A percentile compares a stretch with the other conserved stretches of the same genome.
These are phyloP conservation scores for Athalia cordata DNA, from an alignment of 2,888 invertebrate genomes.

Conservation along the genomic window DNA sequence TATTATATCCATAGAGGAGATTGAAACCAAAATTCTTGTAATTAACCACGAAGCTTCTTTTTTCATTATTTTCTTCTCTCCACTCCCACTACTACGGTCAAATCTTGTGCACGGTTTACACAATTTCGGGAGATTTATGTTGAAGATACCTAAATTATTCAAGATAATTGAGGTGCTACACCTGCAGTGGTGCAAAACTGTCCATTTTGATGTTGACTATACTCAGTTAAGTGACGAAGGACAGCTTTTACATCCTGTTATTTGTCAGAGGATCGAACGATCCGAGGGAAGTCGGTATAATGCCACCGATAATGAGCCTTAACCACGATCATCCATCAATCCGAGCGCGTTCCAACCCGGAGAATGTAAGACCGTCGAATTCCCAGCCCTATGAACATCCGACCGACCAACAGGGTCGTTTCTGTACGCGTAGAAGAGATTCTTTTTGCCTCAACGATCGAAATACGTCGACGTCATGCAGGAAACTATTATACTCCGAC, in stretches of 20 bases:
- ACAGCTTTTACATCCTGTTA: conserved; percentile 41
- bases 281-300: conserved; percentile 62
- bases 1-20: not conserved
- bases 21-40: not conserved
- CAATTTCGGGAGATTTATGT: too few species aligned
- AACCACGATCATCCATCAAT: conserved; percentile 65
- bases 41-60: too few species aligned
- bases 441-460: conserved; percentile 33
- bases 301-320: conserved; percentile 64
- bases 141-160: not conserved
- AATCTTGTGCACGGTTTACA: too few species aligned
- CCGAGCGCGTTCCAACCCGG: conserved; percentile 41
- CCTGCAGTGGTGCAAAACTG: conserved; percentile 24
- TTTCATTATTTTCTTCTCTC: too few species aligned
- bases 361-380: conserved; percentile 22
- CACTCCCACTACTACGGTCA: too few species aligned
- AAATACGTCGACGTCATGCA: conserved; percentile 33
- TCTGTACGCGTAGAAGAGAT: conserved; percentile 21
- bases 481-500: conserved; percentile 37
- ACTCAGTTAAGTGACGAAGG: conserved; percentile 40
- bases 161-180: conserved; percentile 19
- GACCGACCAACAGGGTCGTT: not conserved
- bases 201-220: conserved; percentile 40
- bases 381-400: not conserved
- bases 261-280: conserved; percentile 52